Evolutionary conservation across 2,888 invertebrate species (phyloP), one percentile per base, ranked within the genome.

Genomic region (Allophyes oxyacanthae): DNA sequence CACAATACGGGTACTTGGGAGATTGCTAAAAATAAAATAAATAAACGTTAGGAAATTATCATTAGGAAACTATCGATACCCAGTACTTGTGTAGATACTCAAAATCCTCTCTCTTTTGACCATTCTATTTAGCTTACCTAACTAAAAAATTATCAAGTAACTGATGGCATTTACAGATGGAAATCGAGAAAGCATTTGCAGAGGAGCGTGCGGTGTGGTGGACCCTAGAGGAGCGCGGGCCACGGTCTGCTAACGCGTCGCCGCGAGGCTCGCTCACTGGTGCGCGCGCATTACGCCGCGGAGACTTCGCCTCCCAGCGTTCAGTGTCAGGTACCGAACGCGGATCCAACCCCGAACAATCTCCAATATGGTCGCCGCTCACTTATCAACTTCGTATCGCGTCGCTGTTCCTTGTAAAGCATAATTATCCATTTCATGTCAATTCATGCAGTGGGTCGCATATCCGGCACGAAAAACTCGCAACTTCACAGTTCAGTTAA

Each of bases 131-230:
- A n/a, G n/a, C n/a, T n/a, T n/a, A n/a, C n/a, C n/a, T n/a, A n/a
- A n/a, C n/a, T n/a, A n/a, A n/a, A n/a, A n/a, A n/a, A n/a, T n/a
- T n/a, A n/a, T n/a, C 20, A 20, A 20, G 20, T 20, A 20, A 3
- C 20, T 11, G 9, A 10, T 4, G 49, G 6, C 15, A 48, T 57
- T 56, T 53, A 9, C 72, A 95, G 84, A 94, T 97, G 78, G 97
- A 98, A 75, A 90, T 98, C 58, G 96, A 96, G 78, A 97, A 97
- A 86, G 98, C 98, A 2, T 97, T 98, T 81, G 95, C 98, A 26
- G 97, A 98, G 80, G 98, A 98, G 86, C 96, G 97, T 55, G 97
- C 98, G 0, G 96, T 97, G 42, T 98, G 98, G 98, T 98, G 98
- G 92, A 96, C 97, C 6, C 90, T 98, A 49, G 98, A 98, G 78